phyloP scores from a whole-genome alignment of 2,888 invertebrate species.

The Macaria notata region DNA sequence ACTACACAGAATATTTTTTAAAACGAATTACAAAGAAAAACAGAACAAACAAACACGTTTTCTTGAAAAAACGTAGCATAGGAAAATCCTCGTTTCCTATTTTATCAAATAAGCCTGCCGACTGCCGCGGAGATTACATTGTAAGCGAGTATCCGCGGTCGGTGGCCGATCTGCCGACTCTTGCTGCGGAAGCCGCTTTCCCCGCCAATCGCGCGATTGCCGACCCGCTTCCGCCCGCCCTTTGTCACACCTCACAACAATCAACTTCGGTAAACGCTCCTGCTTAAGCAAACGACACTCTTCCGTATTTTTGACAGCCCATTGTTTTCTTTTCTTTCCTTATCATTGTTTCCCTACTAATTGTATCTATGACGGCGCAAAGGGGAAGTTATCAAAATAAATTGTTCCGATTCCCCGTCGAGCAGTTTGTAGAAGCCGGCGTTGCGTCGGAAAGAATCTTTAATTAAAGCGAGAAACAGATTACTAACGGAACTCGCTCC shows the following conservation, averaged over 20 bases:
- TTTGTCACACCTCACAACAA: conserved; percentile 55
- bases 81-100: background rate
- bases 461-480: conserved; percentile 12
- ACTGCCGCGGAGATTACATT: conserved; percentile 10
- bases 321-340: conserved; percentile 33
- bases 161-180: conserved; percentile 17
- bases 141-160: conserved; percentile 34
- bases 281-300: conserved; percentile 32
- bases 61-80: too few relatives aligned
- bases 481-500: background rate
- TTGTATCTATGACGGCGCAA: conserved; percentile 16
- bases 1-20: too few relatives aligned
- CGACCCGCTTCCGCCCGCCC: conserved; percentile 48
- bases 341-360: conserved; percentile 20
- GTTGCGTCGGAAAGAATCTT: conserved; percentile 6
- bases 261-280: conserved; percentile 41
- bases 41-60: too few relatives aligned
- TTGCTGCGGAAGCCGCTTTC: conserved; percentile 57
- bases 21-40: too few relatives aligned
- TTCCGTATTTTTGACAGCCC: conserved; percentile 32
- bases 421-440: conserved; percentile 6
- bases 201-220: conserved; percentile 49
- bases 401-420: conserved; percentile 14
- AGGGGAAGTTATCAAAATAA: conserved; percentile 18
- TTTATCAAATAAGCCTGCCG: conserved; percentile 5